Conservation (phyloP, 1,140 invertebrate species). For the Parasteatoda tepidariorum region DNA sequence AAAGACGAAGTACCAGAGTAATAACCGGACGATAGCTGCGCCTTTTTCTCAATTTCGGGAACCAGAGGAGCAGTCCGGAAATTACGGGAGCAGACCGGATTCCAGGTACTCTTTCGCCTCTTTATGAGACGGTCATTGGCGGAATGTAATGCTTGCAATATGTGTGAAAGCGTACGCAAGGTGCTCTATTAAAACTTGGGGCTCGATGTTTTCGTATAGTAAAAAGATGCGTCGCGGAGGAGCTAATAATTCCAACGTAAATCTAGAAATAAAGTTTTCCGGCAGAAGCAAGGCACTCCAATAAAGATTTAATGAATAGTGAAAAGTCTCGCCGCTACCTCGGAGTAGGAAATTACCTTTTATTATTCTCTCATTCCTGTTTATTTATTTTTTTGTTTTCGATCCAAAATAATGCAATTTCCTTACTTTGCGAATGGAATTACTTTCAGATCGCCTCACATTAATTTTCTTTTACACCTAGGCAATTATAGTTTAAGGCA, state of each 20-base stretch:
- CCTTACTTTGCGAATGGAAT: too few species aligned
- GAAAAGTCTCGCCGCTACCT: not conserved
- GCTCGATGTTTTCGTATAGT: not conserved
- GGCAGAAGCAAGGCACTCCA: not conserved
- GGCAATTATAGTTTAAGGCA: too few species aligned
- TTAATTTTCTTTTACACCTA: too few species aligned
- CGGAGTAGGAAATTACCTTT: too few species aligned
- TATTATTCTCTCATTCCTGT: too few species aligned
- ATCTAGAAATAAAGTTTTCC: not conserved
- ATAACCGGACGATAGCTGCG: conserved; percentile 26
- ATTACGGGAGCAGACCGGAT: not conserved
- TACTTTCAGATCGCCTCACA: too few species aligned
- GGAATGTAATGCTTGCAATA: conserved; percentile 21
- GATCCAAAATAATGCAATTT: too few species aligned
- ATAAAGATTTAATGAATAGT: conserved; percentile 21
- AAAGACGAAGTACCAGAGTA: conserved; percentile 4
- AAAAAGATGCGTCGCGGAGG: not conserved
- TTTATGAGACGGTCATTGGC: conserved; percentile 16
- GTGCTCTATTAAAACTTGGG: conserved; percentile 20
- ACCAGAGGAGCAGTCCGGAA: conserved; percentile 16
- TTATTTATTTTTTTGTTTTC: too few species aligned
- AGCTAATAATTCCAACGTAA: not conserved
- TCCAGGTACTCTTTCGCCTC: not conserved
- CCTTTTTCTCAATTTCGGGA: conserved; percentile 44
- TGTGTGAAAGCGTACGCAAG: conserved; percentile 2